A percentile compares a stretch with the other conserved stretches of the same genome.
phyloP scores from a whole-genome alignment of 2,113 vertebrate species.

The Arothron firmamentum region DNA sequence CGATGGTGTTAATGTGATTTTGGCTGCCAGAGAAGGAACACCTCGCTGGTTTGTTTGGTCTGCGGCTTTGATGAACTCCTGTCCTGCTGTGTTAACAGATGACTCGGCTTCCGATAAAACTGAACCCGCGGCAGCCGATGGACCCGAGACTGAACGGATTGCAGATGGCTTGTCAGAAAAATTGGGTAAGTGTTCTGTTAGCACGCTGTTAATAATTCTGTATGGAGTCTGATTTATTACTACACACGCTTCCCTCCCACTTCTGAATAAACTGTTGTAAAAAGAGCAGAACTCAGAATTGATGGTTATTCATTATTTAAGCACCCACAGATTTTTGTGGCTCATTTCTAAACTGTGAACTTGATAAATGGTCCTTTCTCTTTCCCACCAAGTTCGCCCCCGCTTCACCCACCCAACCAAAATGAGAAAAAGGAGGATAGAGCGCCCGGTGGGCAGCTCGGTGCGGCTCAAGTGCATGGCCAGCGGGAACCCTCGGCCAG shows the following conservation, averaged over 20 bases:
- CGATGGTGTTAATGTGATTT: not conserved
- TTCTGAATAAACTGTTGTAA: too few species aligned
- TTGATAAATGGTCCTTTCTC: not conserved
- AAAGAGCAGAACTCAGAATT: too few species aligned
- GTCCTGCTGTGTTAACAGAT: slow-evolving; percentile 69
- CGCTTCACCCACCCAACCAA: slow-evolving; percentile 95
- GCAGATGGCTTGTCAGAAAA: slow-evolving; percentile 78
- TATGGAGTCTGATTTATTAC: not conserved
- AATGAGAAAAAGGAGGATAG: slow-evolving; percentile 94
- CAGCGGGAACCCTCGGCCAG: slow-evolving; percentile 87
- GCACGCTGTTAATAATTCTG: not conserved
- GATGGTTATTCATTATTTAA: too few species aligned
- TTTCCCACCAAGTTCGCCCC: slow-evolving; percentile 80
- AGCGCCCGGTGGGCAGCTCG: slow-evolving; percentile 91
- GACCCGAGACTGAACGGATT: slow-evolving; percentile 66
- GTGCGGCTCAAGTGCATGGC: slow-evolving; percentile 93
- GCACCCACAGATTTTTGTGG: too few species aligned
- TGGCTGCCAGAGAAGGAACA: not conserved
- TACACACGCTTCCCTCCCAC: too few species aligned
- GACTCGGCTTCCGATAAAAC: slow-evolving; percentile 79
- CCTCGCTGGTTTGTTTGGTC: not conserved
- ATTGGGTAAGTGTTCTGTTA: slow-evolving; percentile 79
- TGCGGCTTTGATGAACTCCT: not conserved
- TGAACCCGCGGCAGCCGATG: slow-evolving; percentile 59
- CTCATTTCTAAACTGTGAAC: too few species aligned